phyloP scores from a whole-genome alignment of 2,113 vertebrate species.

The Pongo abelii region DNA sequence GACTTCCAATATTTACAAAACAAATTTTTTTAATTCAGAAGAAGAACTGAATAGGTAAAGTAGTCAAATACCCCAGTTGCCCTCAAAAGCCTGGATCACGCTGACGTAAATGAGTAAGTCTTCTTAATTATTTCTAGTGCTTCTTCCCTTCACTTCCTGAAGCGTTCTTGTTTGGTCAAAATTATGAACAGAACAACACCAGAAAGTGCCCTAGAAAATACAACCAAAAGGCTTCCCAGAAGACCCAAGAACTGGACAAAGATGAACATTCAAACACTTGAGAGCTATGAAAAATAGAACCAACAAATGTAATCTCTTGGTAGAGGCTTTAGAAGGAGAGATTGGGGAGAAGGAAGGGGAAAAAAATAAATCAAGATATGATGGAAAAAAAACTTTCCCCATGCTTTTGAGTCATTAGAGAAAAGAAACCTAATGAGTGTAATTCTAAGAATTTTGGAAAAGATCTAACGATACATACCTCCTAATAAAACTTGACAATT shows the following conservation, averaged over 20 bases:
- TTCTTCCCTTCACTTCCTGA: neutral
- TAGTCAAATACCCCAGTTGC: accelerated
- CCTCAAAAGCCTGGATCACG: neutral
- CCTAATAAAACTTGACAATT: neutral
- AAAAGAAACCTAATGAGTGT: neutral
- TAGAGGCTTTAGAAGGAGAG: neutral
- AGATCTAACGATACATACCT: neutral
- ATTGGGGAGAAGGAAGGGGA: neutral
- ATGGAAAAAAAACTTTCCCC: neutral
- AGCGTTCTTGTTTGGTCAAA: neutral
- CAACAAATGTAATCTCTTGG: neutral
- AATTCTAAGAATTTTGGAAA: neutral
- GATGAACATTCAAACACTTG: neutral
- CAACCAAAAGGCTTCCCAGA: neutral
- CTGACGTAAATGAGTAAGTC: neutral
- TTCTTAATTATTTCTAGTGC: too few relatives aligned
- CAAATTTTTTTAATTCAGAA: neutral
- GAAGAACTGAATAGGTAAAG: neutral
- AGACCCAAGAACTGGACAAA: neutral
- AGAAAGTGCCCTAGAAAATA: neutral
- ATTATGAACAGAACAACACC: neutral
- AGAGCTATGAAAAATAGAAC: neutral
- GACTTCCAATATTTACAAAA: neutral
- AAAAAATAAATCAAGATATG: neutral
- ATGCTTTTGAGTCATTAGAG: neutral